Evolutionary conservation across 2,113 vertebrate genomes (phyloP).

Genomic region (Peromyscus leucopus): DNA sequence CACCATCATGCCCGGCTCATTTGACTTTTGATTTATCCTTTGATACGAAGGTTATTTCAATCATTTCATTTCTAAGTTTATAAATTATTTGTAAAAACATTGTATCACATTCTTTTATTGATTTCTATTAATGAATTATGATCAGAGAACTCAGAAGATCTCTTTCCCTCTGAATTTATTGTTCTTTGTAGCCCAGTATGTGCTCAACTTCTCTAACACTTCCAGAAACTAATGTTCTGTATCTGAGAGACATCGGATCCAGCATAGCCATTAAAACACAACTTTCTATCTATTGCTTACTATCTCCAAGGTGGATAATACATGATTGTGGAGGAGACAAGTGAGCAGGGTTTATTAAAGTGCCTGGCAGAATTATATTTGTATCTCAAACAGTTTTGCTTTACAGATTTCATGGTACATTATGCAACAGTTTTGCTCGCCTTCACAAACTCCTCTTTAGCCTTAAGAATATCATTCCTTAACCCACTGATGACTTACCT

Average conservation of each 20-base stretch:
- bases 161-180: neutral
- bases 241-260: neutral
- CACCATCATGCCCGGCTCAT: no score
- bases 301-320: neutral
- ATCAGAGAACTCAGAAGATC: conserved; percentile 10
- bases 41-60: conserved; percentile 33
- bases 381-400: neutral
- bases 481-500: neutral
- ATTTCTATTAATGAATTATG: conserved; percentile 30
- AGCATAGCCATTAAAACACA: neutral
- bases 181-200: neutral
- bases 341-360: neutral
- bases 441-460: neutral
- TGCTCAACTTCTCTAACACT: neutral
- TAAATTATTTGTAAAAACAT: neutral
- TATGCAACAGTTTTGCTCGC: neutral
- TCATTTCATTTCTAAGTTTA: conserved; percentile 9
- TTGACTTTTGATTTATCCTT: conserved; percentile 23
- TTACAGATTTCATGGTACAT: neutral
- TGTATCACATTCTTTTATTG: neutral
- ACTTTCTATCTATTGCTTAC: neutral
- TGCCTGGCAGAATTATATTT: neutral
- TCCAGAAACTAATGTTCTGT: conserved; percentile 19
- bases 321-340: neutral
- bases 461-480: neutral